Percentiles rank a stretch among this genome's conserved stretches.
These are phyloP conservation scores for Thymelicus acteon DNA, from an alignment of 2,888 invertebrate species.

Conservation along the genomic window DNA sequence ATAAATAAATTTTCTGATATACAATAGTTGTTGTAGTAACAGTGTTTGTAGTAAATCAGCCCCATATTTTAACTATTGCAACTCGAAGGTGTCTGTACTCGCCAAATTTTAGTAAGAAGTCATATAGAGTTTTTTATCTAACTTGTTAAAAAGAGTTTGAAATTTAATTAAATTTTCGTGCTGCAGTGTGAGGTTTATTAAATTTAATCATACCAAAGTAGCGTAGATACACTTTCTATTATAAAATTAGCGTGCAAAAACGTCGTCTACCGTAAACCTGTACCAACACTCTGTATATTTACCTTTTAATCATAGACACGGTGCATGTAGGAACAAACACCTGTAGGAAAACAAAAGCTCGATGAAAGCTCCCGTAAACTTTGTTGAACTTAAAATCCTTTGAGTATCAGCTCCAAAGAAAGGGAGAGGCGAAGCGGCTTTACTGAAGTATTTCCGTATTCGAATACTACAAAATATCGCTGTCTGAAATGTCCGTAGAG, in stretches of 20 bases:
- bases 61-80: too few species aligned
- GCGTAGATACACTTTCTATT: background rate
- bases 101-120: too few species aligned
- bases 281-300: background rate
- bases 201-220: too few species aligned
- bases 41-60: too few species aligned
- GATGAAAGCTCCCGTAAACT: constrained; percentile 49
- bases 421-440: constrained; percentile 36
- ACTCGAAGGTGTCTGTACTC: too few species aligned
- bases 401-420: constrained; percentile 54
- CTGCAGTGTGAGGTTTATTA: too few species aligned
- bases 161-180: too few species aligned
- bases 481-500: constrained; percentile 6
- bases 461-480: constrained; percentile 14
- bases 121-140: too few species aligned
- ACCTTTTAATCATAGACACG: constrained; percentile 18
- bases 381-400: constrained; percentile 64
- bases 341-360: constrained; percentile 44
- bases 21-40: too few species aligned
- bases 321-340: constrained; percentile 22
- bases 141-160: too few species aligned
- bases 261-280: too few species aligned
- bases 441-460: constrained; percentile 28
- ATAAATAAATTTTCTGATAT: too few species aligned
- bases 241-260: background rate